phyloP scores from a whole-genome alignment of 2,113 vertebrate genomes.

The Craseonycteris thonglongyai region DNA sequence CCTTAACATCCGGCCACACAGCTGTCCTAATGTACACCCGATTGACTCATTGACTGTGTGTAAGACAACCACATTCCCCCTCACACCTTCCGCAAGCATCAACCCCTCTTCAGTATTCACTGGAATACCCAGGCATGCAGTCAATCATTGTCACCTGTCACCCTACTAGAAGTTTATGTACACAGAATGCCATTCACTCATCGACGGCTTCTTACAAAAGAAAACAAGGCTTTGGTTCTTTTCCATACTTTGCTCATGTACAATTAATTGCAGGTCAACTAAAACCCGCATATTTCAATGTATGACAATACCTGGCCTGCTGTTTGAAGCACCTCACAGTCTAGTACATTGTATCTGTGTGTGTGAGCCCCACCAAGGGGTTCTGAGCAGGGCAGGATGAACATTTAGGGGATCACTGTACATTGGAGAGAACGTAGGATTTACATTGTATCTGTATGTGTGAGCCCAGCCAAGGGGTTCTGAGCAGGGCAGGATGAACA shows the following conservation, averaged over 20 bases:
- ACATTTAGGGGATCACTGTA: not conserved
- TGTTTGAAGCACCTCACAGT: fast-evolving
- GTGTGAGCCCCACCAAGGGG: not conserved
- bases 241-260: not conserved
- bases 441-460: fast-evolving
- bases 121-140: not conserved
- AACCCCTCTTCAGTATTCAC: not conserved
- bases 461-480: not conserved
- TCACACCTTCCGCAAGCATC: not conserved
- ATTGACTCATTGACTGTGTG: not conserved
- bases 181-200: constrained; percentile 32
- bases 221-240: constrained; percentile 29
- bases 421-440: too few species aligned
- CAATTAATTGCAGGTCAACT: not conserved
- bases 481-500: fast-evolving
- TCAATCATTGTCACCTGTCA: constrained; percentile 58
- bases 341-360: fast-evolving
- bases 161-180: constrained; percentile 6
- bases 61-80: not conserved
- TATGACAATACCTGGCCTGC: not conserved
- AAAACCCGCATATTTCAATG: not conserved
- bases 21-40: not conserved
- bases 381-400: fast-evolving
- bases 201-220: constrained; percentile 37
- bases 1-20: not conserved